Percentiles rank a stretch among this genome's conserved stretches.
These are phyloP conservation scores for Alitta virens DNA, from an alignment of 2,888 invertebrate species.

Conservation along the genomic window DNA sequence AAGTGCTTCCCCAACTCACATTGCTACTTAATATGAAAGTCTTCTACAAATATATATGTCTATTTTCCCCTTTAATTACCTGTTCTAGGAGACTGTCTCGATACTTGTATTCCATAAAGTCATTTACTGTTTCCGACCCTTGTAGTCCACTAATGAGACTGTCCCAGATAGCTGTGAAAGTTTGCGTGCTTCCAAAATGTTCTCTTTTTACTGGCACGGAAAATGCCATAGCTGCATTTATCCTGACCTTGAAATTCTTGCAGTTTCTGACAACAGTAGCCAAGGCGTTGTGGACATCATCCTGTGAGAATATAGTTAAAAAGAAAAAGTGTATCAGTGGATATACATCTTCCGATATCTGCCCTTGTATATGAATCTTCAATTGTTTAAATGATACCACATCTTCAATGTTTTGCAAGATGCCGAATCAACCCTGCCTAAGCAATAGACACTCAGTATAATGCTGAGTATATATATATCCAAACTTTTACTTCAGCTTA, in stretches of 20 bases:
- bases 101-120: constrained; percentile 82
- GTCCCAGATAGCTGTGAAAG: constrained; percentile 68
- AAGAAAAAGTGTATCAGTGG: constrained; percentile 58
- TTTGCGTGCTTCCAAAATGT: constrained; percentile 64
- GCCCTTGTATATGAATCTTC: too few species aligned
- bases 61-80: too few species aligned
- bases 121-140: constrained; percentile 74
- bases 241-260: constrained; percentile 85
- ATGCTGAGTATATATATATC: too few species aligned
- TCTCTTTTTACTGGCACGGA: constrained; percentile 64
- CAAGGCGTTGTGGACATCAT: constrained; percentile 67
- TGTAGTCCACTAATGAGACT: constrained; percentile 73
- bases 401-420: too few species aligned
- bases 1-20: too few species aligned
- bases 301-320: constrained; percentile 56
- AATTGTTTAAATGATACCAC: too few species aligned
- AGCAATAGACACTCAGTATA: too few species aligned
- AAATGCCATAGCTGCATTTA: constrained; percentile 79
- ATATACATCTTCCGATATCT: too few species aligned
- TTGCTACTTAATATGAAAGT: too few species aligned
- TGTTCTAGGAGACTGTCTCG: constrained; percentile 83
- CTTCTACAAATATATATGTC: too few species aligned
- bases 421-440: too few species aligned
- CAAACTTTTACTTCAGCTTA: too few species aligned
- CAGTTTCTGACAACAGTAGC: constrained; percentile 69